A percentile compares a stretch with the other conserved stretches of the same genome.
These are phyloP conservation scores for Zosterops borbonicus DNA, from an alignment of 2,113 vertebrate genomes.

Conservation along the genomic window DNA sequence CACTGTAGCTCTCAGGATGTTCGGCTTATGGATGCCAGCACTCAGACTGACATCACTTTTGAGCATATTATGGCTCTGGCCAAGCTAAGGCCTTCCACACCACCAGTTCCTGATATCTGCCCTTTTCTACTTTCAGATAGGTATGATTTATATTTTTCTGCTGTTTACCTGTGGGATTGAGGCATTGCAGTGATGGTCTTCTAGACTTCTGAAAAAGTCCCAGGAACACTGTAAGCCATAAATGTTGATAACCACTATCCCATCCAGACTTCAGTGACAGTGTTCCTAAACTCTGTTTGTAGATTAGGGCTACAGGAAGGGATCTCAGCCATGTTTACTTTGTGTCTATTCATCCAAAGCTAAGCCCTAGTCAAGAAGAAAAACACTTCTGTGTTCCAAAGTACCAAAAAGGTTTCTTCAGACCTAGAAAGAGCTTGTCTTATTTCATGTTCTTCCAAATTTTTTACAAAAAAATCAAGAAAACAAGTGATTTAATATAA, in stretches of 20 bases:
- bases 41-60: slow-evolving; percentile 97
- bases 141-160: slow-evolving; percentile 66
- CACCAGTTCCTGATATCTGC: slow-evolving; percentile 95
- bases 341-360: background rate
- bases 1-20: slow-evolving; percentile 82
- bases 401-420: background rate
- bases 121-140: slow-evolving; percentile 97
- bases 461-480: background rate
- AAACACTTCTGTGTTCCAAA: background rate
- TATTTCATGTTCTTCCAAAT: background rate
- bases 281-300: background rate
- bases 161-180: background rate
- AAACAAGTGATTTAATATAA: slow-evolving; percentile 1
- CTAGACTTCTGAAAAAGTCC: background rate
- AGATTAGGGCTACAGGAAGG: background rate
- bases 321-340: background rate
- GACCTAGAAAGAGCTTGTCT: background rate
- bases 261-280: background rate
- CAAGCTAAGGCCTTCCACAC: slow-evolving; percentile 89
- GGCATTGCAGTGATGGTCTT: background rate
- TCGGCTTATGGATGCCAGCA: slow-evolving; percentile 88
- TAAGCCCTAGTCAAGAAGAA: background rate
- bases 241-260: background rate
- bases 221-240: background rate
- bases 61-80: slow-evolving; percentile 96